Conservation (phyloP, 2,888 invertebrate species). For the Hyposoter didymator region DNA sequence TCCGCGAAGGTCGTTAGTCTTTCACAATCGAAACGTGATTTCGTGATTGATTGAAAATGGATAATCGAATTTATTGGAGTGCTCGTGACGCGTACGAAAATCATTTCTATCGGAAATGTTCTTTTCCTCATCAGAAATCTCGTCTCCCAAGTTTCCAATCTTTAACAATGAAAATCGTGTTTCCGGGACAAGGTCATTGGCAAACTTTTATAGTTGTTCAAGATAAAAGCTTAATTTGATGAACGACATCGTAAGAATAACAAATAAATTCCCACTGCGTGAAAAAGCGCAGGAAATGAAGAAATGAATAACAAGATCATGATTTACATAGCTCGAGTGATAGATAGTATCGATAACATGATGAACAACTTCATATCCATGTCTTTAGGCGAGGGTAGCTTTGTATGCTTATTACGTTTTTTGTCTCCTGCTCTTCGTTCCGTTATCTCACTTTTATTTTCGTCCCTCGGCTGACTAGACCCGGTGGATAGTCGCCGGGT, state of each 20-base stretch:
- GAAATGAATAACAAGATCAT: conserved; percentile 35
- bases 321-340: conserved; percentile 37
- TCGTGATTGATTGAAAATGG: conserved; percentile 59
- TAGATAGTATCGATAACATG: conserved; percentile 22
- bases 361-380: conserved; percentile 39
- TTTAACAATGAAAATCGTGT: neutral
- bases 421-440: conserved; percentile 5
- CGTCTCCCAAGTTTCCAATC: neutral
- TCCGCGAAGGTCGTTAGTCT: conserved; percentile 49
- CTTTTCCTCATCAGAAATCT: neutral
- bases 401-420: conserved; percentile 35
- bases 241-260: neutral
- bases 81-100: conserved; percentile 17
- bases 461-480: conserved; percentile 42
- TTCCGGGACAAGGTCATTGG: neutral
- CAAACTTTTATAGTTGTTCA: neutral
- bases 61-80: conserved; percentile 56
- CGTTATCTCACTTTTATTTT: conserved; percentile 41
- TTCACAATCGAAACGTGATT: conserved; percentile 53
- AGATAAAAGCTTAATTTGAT: neutral
- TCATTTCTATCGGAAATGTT: neutral
- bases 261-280: neutral
- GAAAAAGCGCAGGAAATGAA: neutral
- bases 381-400: conserved; percentile 47
- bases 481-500: conserved; percentile 49